Percentiles rank a stretch among this genome's conserved stretches.
Conservation (phyloP, 2,888 invertebrate genomes). For the Punctoribates punctum region DNA sequence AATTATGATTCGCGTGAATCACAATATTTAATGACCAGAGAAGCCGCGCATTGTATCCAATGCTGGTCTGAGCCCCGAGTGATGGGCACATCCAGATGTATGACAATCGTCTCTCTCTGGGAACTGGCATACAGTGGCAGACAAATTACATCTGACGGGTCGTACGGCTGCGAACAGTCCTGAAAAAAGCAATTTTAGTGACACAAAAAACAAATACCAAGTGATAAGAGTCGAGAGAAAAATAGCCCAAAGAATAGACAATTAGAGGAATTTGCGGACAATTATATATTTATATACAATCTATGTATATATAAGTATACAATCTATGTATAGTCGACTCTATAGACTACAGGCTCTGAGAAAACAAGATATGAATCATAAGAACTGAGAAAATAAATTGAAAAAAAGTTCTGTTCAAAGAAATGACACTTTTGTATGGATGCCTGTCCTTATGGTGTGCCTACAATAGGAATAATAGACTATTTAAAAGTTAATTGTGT, state of each 20-base stretch:
- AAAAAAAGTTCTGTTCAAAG: too few relatives aligned
- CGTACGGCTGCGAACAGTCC: slow-evolving; percentile 53
- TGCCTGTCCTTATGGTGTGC: too few relatives aligned
- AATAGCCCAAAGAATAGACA: not conserved
- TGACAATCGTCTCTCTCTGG: slow-evolving; percentile 58
- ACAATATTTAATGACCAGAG: slow-evolving; percentile 59
- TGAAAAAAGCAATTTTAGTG: slow-evolving; percentile 46
- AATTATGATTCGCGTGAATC: not conserved
- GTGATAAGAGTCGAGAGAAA: not conserved
- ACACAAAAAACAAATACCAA: not conserved
- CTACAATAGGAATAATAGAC: too few relatives aligned
- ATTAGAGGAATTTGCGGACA: not conserved
- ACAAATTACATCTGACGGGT: slow-evolving; percentile 54
- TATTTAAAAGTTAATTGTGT: too few relatives aligned
- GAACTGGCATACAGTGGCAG: slow-evolving; percentile 60
- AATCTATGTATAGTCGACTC: too few relatives aligned
- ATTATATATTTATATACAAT: too few relatives aligned
- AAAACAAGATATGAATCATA: too few relatives aligned
- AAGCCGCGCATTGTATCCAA: slow-evolving; percentile 64
- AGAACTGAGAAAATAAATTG: too few relatives aligned
- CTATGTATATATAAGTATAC: too few relatives aligned
- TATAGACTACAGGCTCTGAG: too few relatives aligned
- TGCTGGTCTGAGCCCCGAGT: slow-evolving; percentile 56
- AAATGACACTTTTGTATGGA: too few relatives aligned
- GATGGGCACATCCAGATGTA: slow-evolving; percentile 58